Base-by-base conservation (phyloP, 1,140 invertebrate species). In the Zaprionus inermis region DNA sequence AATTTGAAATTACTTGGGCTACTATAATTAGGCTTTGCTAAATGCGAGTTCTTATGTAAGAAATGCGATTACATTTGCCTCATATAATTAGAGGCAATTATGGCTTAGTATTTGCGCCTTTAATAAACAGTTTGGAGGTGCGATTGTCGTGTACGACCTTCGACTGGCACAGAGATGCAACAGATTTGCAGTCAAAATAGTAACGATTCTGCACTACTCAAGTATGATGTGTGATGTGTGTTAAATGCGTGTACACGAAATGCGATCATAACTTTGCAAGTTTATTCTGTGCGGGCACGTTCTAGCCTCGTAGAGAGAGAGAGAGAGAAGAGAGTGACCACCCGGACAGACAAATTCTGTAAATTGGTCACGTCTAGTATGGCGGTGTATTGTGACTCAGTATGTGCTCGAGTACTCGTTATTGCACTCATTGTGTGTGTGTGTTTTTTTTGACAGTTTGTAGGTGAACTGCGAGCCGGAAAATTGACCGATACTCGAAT, bases 301-400 rank as follows among this genome's bases (percentile, higher is more conserved):
- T 67, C 49, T 18, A 18, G 28, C 30, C 36, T 52, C 32, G 20
- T 34, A 10, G 61, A 28, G 24, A 28, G 24, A 5, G 24, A n/a
- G 24, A 10, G 61, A 28, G 24, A 28, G 24, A 5, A 5, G 24
- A 1, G 24, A 28, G 5, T 28, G 24, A 5, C 54, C 51, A 65
- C 60, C 57, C 52, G 60, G 38, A 22, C 51, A 14, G 30, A 36
- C 52, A 49, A 51, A 57, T 57, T 49, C 41, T 51, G 56, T 55
- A 54, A 67, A 55, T 38, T 72, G 20, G 30, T 59, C 70, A 72
- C 70, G 70, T 72, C 64, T 49, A 36, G 28, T 3, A n/a, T n/a
- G n/a, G 18, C 30, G 34, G 54, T 44, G 54, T 10, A 32, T 11
- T 60, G 28, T 72, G 64, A 72, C 49, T 72, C 70, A 68, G 46